Conservation (phyloP, 2,797 vertebrate species). For the Serranus cabrilla region DNA sequence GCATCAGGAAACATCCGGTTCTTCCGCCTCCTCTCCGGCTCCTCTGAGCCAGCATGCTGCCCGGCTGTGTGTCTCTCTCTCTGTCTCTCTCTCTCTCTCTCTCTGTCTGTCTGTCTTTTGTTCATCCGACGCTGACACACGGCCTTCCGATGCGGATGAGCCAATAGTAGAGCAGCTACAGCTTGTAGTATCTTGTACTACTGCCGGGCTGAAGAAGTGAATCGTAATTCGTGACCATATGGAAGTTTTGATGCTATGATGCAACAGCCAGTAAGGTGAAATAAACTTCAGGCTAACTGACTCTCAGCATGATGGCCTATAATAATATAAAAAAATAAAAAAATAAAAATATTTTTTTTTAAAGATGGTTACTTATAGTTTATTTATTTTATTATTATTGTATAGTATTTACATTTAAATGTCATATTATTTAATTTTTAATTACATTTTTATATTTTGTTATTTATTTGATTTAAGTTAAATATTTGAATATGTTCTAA, state of each 20-base stretch:
- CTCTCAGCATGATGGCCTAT: too few species aligned
- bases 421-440: too few species aligned
- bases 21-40: rapidly evolving
- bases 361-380: too few species aligned
- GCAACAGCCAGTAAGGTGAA: neutral
- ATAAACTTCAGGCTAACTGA: neutral
- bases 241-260: neutral
- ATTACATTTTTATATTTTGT: too few species aligned
- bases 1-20: neutral
- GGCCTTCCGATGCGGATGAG: slow-evolving; percentile 64
- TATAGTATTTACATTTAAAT: too few species aligned
- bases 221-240: slow-evolving; percentile 5
- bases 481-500: too few species aligned
- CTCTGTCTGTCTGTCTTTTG: slow-evolving; percentile 19
- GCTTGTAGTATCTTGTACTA: neutral
- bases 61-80: neutral
- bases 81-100: neutral
- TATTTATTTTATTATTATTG: too few species aligned
- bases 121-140: slow-evolving; percentile 34
- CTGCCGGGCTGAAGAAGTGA: neutral
- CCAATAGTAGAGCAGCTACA: slow-evolving; percentile 61
- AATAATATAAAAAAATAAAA: too few species aligned
- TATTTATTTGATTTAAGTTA: too few species aligned
- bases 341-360: too few species aligned
- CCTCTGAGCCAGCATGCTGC: neutral